These are phyloP conservation scores for Vollenhovia emeryi DNA, from an alignment of 1,140 invertebrate genomes.

Conservation along the genomic window DNA sequence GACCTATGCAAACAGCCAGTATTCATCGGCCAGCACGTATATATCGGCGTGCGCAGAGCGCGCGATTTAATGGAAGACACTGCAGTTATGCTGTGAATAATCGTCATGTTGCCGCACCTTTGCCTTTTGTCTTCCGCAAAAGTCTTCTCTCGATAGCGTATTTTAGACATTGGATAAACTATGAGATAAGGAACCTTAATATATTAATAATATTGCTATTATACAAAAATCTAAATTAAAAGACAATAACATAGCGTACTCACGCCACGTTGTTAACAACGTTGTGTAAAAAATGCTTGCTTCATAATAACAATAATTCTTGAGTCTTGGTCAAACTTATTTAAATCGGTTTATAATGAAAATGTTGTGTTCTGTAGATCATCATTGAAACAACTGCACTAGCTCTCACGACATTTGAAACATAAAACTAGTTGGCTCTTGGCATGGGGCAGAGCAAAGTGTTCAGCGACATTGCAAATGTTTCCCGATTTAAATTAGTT, in stretches of 20 bases:
- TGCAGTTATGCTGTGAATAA: conserved; percentile 24
- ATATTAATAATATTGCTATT: neutral
- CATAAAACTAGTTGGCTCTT: neutral
- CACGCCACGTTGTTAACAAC: neutral
- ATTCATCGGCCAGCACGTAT: conserved; percentile 77
- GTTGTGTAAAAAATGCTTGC: neutral
- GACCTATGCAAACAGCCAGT: conserved; percentile 80
- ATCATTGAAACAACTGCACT: neutral
- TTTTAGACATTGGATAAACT: neutral
- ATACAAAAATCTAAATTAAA: neutral
- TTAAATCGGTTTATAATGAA: neutral
- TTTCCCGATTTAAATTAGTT: neutral
- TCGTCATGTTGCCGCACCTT: conserved; percentile 16
- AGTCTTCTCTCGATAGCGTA: neutral
- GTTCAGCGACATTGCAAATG: neutral
- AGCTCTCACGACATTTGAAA: neutral
- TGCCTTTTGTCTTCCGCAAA: neutral
- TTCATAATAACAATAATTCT: neutral
- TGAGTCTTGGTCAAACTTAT: neutral
- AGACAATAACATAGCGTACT: neutral
- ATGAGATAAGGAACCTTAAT: neutral
- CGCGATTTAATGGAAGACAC: conserved; percentile 46
- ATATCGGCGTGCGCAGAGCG: conserved; percentile 58
- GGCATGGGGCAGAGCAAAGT: neutral
- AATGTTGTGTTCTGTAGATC: neutral